Evolutionary conservation across 1,140 invertebrate species (phyloP).

Genomic region (Asbolus verrucosus): DNA sequence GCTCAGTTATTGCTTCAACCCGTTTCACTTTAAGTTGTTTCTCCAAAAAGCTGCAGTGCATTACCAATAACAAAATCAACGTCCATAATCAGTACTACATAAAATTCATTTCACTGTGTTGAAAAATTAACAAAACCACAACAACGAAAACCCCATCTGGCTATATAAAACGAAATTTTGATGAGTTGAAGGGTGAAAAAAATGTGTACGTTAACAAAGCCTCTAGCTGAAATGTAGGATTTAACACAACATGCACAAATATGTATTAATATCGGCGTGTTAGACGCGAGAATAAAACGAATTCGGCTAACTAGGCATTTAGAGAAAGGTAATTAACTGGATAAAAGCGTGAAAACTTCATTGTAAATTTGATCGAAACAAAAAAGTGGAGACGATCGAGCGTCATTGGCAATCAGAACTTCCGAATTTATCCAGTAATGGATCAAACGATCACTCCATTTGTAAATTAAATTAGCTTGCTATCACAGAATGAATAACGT

Average conservation of each 20-base stretch:
- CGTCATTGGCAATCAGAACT: constrained; percentile 40
- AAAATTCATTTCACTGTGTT: too few relatives aligned
- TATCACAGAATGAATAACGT: constrained; percentile 45
- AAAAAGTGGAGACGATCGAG: constrained; percentile 33
- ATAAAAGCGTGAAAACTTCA: constrained; percentile 15
- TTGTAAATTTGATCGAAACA: constrained; percentile 36
- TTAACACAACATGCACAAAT: too few relatives aligned
- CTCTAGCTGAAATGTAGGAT: too few relatives aligned
- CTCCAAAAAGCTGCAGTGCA: too few relatives aligned
- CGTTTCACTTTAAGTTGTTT: too few relatives aligned
- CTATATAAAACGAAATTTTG: constrained; percentile 27
- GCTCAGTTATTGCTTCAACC: too few relatives aligned
- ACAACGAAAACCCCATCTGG: too few relatives aligned
- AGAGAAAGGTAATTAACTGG: constrained; percentile 8
- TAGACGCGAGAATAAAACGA: neutral
- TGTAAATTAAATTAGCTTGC: constrained; percentile 49
- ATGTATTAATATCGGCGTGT: neutral
- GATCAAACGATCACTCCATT: constrained; percentile 48
- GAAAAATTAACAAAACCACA: too few relatives aligned
- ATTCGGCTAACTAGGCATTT: constrained; percentile 25
- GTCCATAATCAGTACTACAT: too few relatives aligned
- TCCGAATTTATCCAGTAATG: constrained; percentile 45
- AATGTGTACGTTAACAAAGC: too few relatives aligned
- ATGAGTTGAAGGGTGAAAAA: neutral
- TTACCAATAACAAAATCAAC: neutral